Evolutionary conservation across 2,113 vertebrate genomes (phyloP).

Genomic region (Pleuronectes platessa): DNA sequence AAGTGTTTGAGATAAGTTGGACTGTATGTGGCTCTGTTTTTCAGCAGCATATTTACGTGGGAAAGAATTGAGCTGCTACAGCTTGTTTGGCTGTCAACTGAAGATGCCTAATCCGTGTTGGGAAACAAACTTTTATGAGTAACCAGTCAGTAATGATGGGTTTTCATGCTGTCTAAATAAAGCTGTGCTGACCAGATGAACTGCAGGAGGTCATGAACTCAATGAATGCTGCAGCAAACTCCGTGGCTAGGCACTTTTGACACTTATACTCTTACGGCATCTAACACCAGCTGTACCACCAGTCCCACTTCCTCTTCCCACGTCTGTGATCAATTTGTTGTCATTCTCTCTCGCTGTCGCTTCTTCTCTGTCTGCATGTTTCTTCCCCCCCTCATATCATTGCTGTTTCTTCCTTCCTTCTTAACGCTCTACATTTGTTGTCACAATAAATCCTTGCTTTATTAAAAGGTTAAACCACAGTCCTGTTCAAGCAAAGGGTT

Average conservation of each 20-base stretch:
- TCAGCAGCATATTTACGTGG: slow-evolving; percentile 11
- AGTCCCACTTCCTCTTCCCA: slow-evolving; percentile 20
- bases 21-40: slow-evolving; percentile 20
- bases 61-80: slow-evolving; percentile 1
- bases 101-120: slow-evolving; percentile 21
- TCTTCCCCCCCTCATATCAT: background rate
- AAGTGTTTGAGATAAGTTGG: slow-evolving; percentile 32
- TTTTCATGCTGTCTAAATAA: slow-evolving; percentile 37
- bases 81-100: slow-evolving; percentile 34
- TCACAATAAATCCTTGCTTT: background rate
- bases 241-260: slow-evolving; percentile 9
- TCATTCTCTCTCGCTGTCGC: slow-evolving; percentile 8
- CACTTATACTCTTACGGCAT: background rate
- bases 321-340: background rate
- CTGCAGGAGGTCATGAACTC: background rate
- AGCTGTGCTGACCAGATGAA: slow-evolving; percentile 20
- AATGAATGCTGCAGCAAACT: slow-evolving; percentile 9
- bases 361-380: background rate
- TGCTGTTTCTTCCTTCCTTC: background rate
- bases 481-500: slow-evolving; percentile 17
- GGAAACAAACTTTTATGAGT: slow-evolving; percentile 20
- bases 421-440: background rate
- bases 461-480: slow-evolving; percentile 30
- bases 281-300: slow-evolving; percentile 13
- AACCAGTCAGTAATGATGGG: slow-evolving; percentile 30